Percentiles rank a stretch among this genome's conserved stretches.
Conservation (phyloP, 2,888 invertebrate genomes). For the Leucophora obtusa region DNA sequence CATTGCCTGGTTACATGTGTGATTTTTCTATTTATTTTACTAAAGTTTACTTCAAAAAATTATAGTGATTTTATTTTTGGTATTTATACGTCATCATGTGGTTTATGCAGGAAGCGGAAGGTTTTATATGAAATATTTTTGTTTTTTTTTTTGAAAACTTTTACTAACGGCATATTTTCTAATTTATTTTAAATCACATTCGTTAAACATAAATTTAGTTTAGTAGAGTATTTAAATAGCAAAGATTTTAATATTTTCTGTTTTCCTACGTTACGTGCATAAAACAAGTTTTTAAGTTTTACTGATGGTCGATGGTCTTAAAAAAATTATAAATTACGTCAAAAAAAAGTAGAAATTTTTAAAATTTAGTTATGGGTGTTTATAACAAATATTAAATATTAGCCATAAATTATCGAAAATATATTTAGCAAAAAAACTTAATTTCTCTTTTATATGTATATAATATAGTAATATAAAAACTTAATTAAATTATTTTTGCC, state of each 20-base stretch:
- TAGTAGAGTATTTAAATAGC: slow-evolving; percentile 23
- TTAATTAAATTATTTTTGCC: slow-evolving; percentile 1
- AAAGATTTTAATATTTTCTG: background rate
- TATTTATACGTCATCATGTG: slow-evolving; percentile 31
- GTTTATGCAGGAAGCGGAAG: slow-evolving; percentile 54
- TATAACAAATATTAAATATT: background rate
- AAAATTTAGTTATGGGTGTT: background rate
- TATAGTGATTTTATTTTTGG: background rate
- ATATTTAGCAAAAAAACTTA: background rate
- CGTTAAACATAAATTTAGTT: slow-evolving; percentile 19
- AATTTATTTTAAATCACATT: background rate
- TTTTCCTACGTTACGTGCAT: background rate
- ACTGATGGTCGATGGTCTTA: background rate
- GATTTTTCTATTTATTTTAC: background rate
- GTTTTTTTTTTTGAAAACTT: slow-evolving; percentile 14
- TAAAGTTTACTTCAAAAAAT: background rate
- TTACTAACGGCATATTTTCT: background rate
- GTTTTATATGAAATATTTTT: slow-evolving; percentile 15
- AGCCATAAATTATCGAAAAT: slow-evolving; percentile 6
- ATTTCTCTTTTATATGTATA: slow-evolving; percentile 15
- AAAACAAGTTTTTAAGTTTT: background rate
- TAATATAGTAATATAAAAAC: background rate
- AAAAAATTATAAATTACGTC: background rate
- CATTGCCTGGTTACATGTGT: slow-evolving; percentile 20
- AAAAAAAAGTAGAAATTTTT: background rate